Conservation (phyloP, 1,140 invertebrate genomes). For the Drosophila seguyi region DNA sequence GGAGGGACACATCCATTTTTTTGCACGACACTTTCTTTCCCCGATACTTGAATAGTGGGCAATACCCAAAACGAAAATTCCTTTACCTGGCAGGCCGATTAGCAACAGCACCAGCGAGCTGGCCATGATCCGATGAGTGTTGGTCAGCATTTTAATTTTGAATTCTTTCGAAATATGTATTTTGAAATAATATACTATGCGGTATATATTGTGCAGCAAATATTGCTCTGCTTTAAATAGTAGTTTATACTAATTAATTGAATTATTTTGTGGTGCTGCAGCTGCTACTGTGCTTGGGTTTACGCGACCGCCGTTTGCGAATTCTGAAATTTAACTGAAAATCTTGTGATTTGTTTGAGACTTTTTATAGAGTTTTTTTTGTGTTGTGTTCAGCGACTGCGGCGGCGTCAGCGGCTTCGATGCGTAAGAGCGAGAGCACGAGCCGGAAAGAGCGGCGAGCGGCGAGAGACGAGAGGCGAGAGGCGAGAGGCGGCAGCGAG, state of each 20-base stretch:
- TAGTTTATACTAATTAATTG: conserved; percentile 42
- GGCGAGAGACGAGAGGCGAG: neutral
- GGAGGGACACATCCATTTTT: conserved; percentile 33
- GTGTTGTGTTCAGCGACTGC: conserved; percentile 30
- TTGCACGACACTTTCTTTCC: conserved; percentile 70
- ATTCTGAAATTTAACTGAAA: conserved; percentile 84
- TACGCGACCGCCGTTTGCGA: conserved; percentile 66
- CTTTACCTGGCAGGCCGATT: conserved; percentile 69
- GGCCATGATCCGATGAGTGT: conserved; percentile 37
- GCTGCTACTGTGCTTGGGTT: conserved; percentile 13
- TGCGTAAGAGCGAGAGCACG: conserved; percentile 46
- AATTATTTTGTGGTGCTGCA: neutral
- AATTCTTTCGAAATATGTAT: conserved; percentile 35
- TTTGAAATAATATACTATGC: conserved; percentile 1
- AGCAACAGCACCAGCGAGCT: conserved; percentile 58
- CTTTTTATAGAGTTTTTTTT: conserved; percentile 76
- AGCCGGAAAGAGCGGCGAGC: conserved; percentile 24
- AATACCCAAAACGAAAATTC: conserved; percentile 11
- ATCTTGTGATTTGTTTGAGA: conserved; percentile 84
- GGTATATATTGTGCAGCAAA: conserved; percentile 5
- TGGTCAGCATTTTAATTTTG: conserved; percentile 15
- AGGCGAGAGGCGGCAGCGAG: neutral
- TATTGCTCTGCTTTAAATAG: conserved; percentile 29
- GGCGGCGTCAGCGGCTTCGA: conserved; percentile 42
- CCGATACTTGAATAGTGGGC: conserved; percentile 16